Base-by-base conservation (phyloP, 2,113 vertebrate genomes). In the Psilopsiagon aurifrons region DNA sequence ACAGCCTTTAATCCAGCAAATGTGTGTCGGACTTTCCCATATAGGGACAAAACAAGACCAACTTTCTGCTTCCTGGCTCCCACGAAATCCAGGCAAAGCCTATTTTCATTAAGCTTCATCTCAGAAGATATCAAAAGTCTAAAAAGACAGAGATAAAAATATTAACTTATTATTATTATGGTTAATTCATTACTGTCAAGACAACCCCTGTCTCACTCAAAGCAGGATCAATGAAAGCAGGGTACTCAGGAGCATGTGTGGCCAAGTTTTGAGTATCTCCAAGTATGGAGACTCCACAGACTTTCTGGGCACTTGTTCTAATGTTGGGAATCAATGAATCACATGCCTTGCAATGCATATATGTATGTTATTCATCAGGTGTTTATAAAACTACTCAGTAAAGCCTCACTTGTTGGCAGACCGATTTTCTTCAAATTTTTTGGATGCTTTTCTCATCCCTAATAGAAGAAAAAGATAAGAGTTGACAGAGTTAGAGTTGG, bases 121-220 rank as follows among this genome's bases (percentile, higher is more conserved):
- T 95, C 97, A 76, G 98, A 98, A 94, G 95, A 95, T 17, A 98
- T 23, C 52, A 97, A 92, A 75, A 98, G 43, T 78, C 99, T 99
- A 93, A 95, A 83, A 88, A 69, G 29, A 96, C 33, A 93, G 31
- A 90, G 44, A 92, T 19, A 89, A 75, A 75, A 88, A 75, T 31
- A 43, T 23, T 44, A 88, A 90, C 44, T n/a, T 57, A 1, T 16
- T 52, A 39, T 27, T 59, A 29, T 43, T 24, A 47, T 37, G 13
- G 10, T 90, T 44, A 64, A 76, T 27, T 83, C 27, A n/a, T 7
- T 43, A 79, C 4, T 59, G 28, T 46, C n/a, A 54, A 46, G 51
- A 43, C 46, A 85, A 5, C 13, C 7, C 4, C 22, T 7, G 25
- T 47, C 29, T 37, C 57, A 20, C 23, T 52, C 17, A 46, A 60